Base-by-base conservation (phyloP, 1,140 invertebrate species). In the Drosophila kohkoa region DNA sequence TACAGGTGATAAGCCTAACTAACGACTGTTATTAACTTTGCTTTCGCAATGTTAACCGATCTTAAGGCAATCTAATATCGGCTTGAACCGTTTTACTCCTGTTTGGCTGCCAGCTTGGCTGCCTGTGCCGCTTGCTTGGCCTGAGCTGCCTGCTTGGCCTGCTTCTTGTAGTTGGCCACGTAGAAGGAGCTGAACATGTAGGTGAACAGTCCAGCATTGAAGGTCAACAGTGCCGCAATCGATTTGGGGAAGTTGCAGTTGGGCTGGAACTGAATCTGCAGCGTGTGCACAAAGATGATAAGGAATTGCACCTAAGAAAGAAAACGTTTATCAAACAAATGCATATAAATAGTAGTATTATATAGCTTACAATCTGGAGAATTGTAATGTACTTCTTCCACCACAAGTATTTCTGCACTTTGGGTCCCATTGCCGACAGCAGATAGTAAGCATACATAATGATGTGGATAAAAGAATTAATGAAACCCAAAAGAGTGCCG, bases 361-460 rank as follows among this genome's bases (percentile, higher is more conserved):
- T 25, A 3, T 25, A 25, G 20, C 94, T 94, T 90, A 97, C 95
- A 92, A 98, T 94, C 93, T 98, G 98, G 73, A 98, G 93, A 16
- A 94, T 94, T 0, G 98, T 98, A 7, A 98, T 94, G 87, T 98
- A 96, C 86, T 95, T 97, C 92, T 98, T 98, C 97, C 97, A 98
- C 97, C 97, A 98, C 3, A 98, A 93, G 91, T 97, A 97, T 85
- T 97, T 96, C 90, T 97, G 96, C 90, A 97, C 95, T 20, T 95
- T 93, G 1, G 97, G 97, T 25, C 97, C 97, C 71, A 98, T 93
- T 0, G 97, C 96, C 0, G 97, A 94, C 1, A 98, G 93, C 82
- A 97, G 93, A 83, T 98, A 98, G 90, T 98, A 98, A 0, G 94
- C 93, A 86, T 98, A 98, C 97, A 98, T 98, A 28, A 97, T 93